Evolutionary conservation across 2,888 invertebrate species (phyloP), one percentile per base, ranked within the genome.

Genomic region (Erannis defoliaria): DNA sequence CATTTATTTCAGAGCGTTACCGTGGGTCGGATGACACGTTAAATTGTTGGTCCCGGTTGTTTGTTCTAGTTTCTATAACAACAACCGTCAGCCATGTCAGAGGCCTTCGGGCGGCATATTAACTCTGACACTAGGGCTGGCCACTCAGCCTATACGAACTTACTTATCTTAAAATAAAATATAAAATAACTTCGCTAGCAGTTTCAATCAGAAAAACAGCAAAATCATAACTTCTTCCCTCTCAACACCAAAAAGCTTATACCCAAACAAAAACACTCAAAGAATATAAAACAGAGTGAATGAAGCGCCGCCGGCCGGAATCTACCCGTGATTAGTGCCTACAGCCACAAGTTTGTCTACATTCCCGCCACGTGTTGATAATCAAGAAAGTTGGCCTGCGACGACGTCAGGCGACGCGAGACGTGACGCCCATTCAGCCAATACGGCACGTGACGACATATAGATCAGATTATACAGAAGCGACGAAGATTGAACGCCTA

Each of bases 281-380:
- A 54, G 33, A 56, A 61, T 66, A 53, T 53, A 45, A 45, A 64
- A 50, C 48, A 57, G 59, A 54, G 46, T 42, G 40, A 51, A 55
- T 56, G 14, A 56, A 51, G 38, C 61, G 61, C 37, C 69, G 71
- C 68, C 68, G 73, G n/a, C 10, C 72, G 61, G 59, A 60, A 64
- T 69, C 71, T 64, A 62, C 67, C 71, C 75, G 73, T 81, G 78
- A 82, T 81, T 78, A 85, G 75, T 72, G 51, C 51, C 51, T 51
- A 64, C 65, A 64, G 62, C 67, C 59, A 56, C 57, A 67, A 73
- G 68, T 71, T 74, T 69, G 74, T 81, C 77, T 68, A 76, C 77
- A 89, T 89, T 88, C 90, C 68, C 76, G 57, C 81, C 88, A 82
- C 89, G 90, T 88, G 85, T 81, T 81, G 84, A 86, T 89, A 89